Evolutionary conservation across 1,140 invertebrate species (phyloP).

Genomic region (Bicyclus anynana): DNA sequence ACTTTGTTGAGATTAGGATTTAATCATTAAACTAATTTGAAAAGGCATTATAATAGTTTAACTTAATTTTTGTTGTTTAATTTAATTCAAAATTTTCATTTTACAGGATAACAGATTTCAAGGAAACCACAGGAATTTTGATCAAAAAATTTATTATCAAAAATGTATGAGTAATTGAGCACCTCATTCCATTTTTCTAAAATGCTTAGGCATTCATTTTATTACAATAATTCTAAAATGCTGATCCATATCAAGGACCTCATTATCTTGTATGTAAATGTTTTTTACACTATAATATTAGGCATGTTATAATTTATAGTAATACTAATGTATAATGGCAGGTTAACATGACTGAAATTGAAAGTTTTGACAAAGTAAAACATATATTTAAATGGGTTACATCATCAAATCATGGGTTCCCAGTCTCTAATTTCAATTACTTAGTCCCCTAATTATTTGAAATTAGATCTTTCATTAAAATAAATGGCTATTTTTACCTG

Average conservation of each 20-base stretch:
- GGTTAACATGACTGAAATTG: conserved; percentile 6
- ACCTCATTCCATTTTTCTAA: conserved; percentile 51
- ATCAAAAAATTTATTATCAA: conserved; percentile 51
- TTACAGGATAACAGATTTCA: too few relatives aligned
- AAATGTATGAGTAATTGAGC: conserved; percentile 67
- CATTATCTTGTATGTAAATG: background rate
- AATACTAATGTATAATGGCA: conserved; percentile 21
- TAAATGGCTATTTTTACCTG: background rate
- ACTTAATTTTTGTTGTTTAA: too few relatives aligned
- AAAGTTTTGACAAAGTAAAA: too few relatives aligned
- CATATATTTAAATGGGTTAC: too few relatives aligned
- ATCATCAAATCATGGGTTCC: too few relatives aligned
- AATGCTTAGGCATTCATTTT: background rate
- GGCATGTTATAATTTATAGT: background rate
- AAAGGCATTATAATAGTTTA: too few relatives aligned
- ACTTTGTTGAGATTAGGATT: too few relatives aligned
- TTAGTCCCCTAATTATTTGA: background rate
- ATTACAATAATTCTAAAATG: background rate
- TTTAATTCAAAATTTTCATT: too few relatives aligned
- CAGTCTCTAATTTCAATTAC: background rate
- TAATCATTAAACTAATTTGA: too few relatives aligned
- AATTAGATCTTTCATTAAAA: background rate
- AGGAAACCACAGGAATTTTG: background rate
- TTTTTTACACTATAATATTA: background rate
- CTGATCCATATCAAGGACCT: conserved; percentile 7